Evolutionary conservation across 2,113 vertebrate species (phyloP).

Genomic region (Dromiciops gliroides): DNA sequence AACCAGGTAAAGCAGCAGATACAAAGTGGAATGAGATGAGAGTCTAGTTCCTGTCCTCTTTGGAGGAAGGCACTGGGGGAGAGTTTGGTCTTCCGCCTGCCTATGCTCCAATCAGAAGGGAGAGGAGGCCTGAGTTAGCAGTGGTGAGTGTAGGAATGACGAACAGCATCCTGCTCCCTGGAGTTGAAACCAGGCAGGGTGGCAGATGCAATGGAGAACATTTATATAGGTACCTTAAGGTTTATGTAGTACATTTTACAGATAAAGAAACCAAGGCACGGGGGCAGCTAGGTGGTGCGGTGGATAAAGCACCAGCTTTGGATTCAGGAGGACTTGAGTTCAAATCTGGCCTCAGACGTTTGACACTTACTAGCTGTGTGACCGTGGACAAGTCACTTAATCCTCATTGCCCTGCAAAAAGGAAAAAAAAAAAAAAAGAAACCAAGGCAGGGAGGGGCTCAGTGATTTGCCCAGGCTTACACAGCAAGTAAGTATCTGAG

Average conservation of each 20-base stretch:
- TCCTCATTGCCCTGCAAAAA: too few relatives aligned
- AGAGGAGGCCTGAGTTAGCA: not conserved
- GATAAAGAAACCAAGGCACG: not conserved
- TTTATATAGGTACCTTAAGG: not conserved
- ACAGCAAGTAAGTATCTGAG: not conserved
- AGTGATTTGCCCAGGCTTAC: not conserved
- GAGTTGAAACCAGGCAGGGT: not conserved
- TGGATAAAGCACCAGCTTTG: too few relatives aligned
- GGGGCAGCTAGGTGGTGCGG: too few relatives aligned
- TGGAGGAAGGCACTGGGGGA: not conserved
- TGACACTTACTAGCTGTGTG: too few relatives aligned
- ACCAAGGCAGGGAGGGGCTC: not conserved
- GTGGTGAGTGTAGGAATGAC: not conserved
- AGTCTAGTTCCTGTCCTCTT: not conserved
- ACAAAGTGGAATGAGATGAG: not conserved
- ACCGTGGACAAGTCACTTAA: too few relatives aligned
- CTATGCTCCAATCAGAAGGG: not conserved
- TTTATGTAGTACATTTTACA: not conserved
- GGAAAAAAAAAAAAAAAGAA: too few relatives aligned
- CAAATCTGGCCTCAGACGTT: too few relatives aligned
- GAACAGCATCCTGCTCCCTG: not conserved
- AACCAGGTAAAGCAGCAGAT: not conserved
- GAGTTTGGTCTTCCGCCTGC: not conserved
- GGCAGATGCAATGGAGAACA: not conserved
- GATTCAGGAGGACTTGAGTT: too few relatives aligned